Percentiles rank a stretch among this genome's conserved stretches.
Evolutionary conservation across 2,113 vertebrate species (phyloP).

Genomic region (Ciconia stormi): DNA sequence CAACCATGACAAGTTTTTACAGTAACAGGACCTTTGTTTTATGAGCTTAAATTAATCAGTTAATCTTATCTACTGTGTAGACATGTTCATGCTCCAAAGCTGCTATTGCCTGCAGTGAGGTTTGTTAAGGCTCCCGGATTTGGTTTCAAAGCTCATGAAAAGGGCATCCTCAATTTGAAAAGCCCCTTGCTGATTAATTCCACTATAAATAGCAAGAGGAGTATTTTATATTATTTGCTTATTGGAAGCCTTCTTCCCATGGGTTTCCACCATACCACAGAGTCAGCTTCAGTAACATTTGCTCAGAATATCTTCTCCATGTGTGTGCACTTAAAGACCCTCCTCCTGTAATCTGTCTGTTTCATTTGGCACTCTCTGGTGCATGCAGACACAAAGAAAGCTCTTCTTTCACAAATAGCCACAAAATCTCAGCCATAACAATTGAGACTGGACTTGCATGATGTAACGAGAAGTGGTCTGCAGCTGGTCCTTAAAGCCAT

Average conservation of each 20-base stretch:
- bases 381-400: neutral
- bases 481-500: neutral
- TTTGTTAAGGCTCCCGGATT: neutral
- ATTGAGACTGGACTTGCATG: neutral
- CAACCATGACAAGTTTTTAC: neutral
- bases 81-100: neutral
- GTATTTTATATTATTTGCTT: neutral
- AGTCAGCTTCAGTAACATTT: neutral
- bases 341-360: neutral
- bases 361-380: neutral
- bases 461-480: neutral
- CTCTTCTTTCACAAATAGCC: neutral
- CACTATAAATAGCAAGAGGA: neutral
- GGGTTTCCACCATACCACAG: neutral
- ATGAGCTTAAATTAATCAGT: neutral
- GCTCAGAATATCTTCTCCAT: neutral
- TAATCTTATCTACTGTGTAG: neutral
- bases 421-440: neutral
- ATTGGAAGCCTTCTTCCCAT: neutral
- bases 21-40: neutral
- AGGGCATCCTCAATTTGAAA: neutral
- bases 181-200: neutral
- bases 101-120: neutral
- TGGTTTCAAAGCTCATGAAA: slow-evolving; percentile 4
- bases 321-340: neutral